Conservation (phyloP, 2,888 invertebrate genomes). For the Rhagium mordax region DNA sequence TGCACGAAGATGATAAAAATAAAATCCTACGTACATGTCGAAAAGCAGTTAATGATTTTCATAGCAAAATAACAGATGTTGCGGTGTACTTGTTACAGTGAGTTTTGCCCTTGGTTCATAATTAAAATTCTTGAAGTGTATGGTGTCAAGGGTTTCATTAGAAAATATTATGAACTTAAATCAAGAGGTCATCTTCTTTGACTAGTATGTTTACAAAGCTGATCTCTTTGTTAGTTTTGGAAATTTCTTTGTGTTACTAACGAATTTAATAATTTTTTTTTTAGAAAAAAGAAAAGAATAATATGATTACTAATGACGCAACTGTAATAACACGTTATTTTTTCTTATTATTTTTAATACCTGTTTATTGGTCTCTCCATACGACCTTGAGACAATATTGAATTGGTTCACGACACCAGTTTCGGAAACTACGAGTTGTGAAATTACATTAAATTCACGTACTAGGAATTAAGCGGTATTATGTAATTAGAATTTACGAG, state of each 20-base stretch:
- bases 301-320: too few relatives aligned
- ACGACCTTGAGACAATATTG: not conserved
- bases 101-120: not conserved
- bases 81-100: not conserved
- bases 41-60: not conserved
- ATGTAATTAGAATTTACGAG: not conserved
- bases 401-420: too few relatives aligned
- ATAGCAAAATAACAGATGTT: not conserved
- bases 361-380: not conserved
- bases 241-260: too few relatives aligned
- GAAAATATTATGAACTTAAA: not conserved
- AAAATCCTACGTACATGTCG: not conserved
- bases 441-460: too few relatives aligned
- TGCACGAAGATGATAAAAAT: too few relatives aligned
- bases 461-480: too few relatives aligned
- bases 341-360: not conserved
- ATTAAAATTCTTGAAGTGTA: not conserved
- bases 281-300: not conserved
- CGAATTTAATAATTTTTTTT: too few relatives aligned
- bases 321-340: not conserved
- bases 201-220: too few relatives aligned
- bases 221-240: too few relatives aligned
- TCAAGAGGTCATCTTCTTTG: not conserved
- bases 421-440: too few relatives aligned
- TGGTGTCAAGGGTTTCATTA: not conserved